Evolutionary conservation across 1,140 invertebrate species (phyloP).

Genomic region (Leucophenga varia): DNA sequence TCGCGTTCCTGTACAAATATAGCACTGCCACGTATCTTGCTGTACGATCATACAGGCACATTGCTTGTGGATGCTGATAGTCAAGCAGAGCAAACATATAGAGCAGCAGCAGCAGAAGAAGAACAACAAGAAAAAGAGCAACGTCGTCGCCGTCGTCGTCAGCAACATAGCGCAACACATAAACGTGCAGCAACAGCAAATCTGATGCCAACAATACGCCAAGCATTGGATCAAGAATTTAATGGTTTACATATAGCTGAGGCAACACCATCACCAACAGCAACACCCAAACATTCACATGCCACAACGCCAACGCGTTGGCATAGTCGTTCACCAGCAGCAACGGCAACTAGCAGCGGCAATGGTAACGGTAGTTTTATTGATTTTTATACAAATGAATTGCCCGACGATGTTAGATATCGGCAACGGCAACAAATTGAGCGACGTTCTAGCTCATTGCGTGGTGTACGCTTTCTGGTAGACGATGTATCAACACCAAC

Average conservation of each 20-base stretch:
- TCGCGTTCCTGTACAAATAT: conserved; percentile 60
- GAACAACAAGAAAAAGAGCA: not conserved
- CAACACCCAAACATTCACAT: not conserved
- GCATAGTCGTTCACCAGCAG: not conserved
- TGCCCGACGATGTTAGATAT: conserved; percentile 36
- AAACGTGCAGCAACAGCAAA: conserved; percentile 35
- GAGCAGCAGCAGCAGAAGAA: not conserved
- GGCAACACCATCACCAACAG: conserved; percentile 23
- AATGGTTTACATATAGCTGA: conserved; percentile 40
- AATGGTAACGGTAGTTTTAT: conserved; percentile 30
- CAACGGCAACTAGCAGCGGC: not conserved
- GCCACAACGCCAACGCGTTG: conserved; percentile 1
- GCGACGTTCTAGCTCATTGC: conserved; percentile 35
- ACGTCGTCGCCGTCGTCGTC: not conserved
- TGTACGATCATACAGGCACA: conserved; percentile 57
- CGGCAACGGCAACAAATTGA: conserved; percentile 12
- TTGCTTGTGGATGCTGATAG: conserved; percentile 55
- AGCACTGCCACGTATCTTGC: conserved; percentile 57
- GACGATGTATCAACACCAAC: conserved; percentile 7
- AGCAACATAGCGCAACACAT: conserved; percentile 17
- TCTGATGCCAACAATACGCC: conserved; percentile 20
- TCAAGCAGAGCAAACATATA: conserved; percentile 26
- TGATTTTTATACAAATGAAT: conserved; percentile 44
- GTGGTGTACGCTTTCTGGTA: conserved; percentile 35
- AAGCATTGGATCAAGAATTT: conserved; percentile 30